These are phyloP conservation scores for Lemur catta DNA, from an alignment of 2,797 vertebrate species.

Conservation along the genomic window DNA sequence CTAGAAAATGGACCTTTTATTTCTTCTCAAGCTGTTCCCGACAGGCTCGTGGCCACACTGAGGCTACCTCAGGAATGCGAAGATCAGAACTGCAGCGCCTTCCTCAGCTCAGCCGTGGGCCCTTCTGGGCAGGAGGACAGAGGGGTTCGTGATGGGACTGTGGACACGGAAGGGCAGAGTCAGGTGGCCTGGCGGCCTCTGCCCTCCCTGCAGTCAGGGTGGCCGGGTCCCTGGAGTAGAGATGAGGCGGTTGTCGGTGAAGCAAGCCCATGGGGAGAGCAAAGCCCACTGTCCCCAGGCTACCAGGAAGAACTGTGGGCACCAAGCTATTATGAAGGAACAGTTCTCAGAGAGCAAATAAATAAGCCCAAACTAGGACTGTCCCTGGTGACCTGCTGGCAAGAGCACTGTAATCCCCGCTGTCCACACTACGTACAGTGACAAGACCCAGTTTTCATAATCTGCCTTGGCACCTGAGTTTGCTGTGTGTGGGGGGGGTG, in stretches of 20 bases:
- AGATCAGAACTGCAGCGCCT: accelerated
- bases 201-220: background rate
- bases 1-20: accelerated
- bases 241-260: background rate
- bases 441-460: background rate
- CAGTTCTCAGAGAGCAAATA: background rate
- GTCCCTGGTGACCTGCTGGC: background rate
- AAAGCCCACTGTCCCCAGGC: background rate
- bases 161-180: accelerated
- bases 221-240: background rate
- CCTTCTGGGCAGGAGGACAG: accelerated
- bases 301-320: background rate
- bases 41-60: background rate
- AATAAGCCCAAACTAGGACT: background rate
- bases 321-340: background rate
- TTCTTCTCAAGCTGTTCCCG: background rate
- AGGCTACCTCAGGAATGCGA: accelerated
- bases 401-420: accelerated
- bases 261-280: background rate
- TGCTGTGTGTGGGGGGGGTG: accelerated
- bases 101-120: accelerated
- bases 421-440: background rate
- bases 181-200: background rate
- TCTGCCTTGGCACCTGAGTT: accelerated
- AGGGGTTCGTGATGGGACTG: background rate